phyloP scores from a whole-genome alignment of 2,113 vertebrate genomes.

The Copsychus sechellarum region DNA sequence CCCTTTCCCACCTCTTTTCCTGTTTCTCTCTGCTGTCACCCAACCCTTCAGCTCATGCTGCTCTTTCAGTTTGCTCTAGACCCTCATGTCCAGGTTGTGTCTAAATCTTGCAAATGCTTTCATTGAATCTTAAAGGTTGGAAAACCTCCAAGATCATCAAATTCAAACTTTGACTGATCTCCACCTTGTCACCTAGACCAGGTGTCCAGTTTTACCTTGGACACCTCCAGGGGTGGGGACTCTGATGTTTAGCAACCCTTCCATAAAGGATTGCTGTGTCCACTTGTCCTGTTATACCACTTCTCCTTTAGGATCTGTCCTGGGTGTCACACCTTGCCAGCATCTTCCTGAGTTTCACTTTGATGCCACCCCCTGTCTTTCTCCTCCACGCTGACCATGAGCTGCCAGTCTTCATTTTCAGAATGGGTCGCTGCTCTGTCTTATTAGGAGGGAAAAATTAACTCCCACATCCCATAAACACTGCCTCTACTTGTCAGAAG shows the following conservation, averaged over 20 bases:
- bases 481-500: background rate
- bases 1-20: background rate
- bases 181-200: background rate
- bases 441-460: background rate
- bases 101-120: background rate
- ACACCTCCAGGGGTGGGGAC: background rate
- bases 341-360: background rate
- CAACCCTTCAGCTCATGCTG: background rate
- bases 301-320: background rate
- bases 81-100: background rate
- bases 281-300: background rate
- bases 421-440: background rate
- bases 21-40: background rate
- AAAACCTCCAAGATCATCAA: background rate
- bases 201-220: rapidly evolving
- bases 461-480: background rate
- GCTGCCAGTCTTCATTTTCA: background rate
- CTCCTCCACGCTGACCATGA: background rate
- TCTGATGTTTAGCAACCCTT: background rate
- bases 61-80: background rate
- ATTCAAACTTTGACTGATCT: background rate
- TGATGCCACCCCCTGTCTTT: background rate
- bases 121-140: background rate
- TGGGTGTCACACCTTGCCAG: background rate
- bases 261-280: background rate